Conservation (phyloP, 2,888 invertebrate species). For the Plusia festucae region DNA sequence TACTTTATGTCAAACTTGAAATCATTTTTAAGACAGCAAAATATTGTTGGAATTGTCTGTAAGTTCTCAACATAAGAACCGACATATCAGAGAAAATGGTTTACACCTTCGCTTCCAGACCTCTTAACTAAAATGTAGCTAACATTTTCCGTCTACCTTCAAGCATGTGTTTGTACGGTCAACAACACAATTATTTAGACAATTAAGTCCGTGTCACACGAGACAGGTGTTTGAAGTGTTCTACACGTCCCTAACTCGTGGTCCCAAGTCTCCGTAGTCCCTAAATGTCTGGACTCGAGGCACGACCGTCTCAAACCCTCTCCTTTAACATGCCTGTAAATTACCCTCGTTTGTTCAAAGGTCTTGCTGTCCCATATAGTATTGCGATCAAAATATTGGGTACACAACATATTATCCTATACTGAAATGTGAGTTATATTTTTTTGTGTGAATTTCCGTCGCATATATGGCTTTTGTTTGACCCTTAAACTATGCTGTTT, state of each 20-base stretch:
- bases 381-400: neutral
- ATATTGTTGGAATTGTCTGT: too few relatives aligned
- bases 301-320: slow-evolving; percentile 49
- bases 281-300: slow-evolving; percentile 56
- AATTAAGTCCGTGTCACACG: slow-evolving; percentile 70
- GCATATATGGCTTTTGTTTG: too few relatives aligned
- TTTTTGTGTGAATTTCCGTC: too few relatives aligned
- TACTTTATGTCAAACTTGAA: too few relatives aligned
- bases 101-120: neutral
- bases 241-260: slow-evolving; percentile 50
- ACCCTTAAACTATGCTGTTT: too few relatives aligned
- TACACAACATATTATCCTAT: too few relatives aligned
- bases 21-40: too few relatives aligned
- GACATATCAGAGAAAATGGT: too few relatives aligned
- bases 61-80: too few relatives aligned
- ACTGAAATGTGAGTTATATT: too few relatives aligned
- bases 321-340: slow-evolving; percentile 50
- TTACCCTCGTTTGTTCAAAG: slow-evolving; percentile 22
- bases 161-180: slow-evolving; percentile 44
- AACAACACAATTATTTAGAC: slow-evolving; percentile 80
- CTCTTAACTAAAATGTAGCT: slow-evolving; percentile 23
- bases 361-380: neutral
- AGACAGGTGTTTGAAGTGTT: slow-evolving; percentile 73
- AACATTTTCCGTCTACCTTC: slow-evolving; percentile 17
- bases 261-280: too few relatives aligned